phyloP scores from a whole-genome alignment of 1,140 invertebrate genomes.

The Melitaea cinxia region DNA sequence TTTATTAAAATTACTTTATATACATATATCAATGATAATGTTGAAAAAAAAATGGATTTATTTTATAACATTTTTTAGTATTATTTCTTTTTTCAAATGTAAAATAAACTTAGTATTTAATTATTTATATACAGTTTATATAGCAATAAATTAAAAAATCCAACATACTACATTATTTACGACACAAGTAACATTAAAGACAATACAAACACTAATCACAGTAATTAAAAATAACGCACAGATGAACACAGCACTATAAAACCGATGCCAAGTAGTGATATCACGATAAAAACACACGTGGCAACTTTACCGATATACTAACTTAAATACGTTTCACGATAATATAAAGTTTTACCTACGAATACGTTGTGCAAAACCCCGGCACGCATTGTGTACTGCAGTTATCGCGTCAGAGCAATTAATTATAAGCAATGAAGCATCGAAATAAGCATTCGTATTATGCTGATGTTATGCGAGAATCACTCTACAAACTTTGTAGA shows the following conservation, averaged over 20 bases:
- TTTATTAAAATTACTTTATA: too few relatives aligned
- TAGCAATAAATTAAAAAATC: too few relatives aligned
- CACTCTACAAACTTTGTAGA: background rate
- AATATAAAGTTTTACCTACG: constrained; percentile 15
- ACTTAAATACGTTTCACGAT: background rate
- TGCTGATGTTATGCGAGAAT: constrained; percentile 22
- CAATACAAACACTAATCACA: background rate
- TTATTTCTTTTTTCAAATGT: too few relatives aligned
- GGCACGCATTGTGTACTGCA: constrained; percentile 32
- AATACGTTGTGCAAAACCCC: constrained; percentile 23
- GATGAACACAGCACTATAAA: background rate
- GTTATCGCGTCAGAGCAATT: constrained; percentile 50
- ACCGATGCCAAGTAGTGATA: background rate
- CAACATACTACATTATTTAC: too few relatives aligned
- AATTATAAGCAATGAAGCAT: constrained; percentile 53
- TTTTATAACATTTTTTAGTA: too few relatives aligned
- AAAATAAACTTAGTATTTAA: too few relatives aligned
- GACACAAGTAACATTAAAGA: too few relatives aligned
- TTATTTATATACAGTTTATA: too few relatives aligned
- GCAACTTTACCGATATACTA: background rate
- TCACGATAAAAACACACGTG: background rate
- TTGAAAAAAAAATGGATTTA: too few relatives aligned
- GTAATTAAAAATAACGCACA: background rate
- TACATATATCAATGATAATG: too few relatives aligned
- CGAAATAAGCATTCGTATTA: constrained; percentile 37